A percentile compares a stretch with the other conserved stretches of the same genome.
phyloP scores from a whole-genome alignment of 2,113 vertebrate genomes.

The Pseudorhombus dupliciocellatus region DNA sequence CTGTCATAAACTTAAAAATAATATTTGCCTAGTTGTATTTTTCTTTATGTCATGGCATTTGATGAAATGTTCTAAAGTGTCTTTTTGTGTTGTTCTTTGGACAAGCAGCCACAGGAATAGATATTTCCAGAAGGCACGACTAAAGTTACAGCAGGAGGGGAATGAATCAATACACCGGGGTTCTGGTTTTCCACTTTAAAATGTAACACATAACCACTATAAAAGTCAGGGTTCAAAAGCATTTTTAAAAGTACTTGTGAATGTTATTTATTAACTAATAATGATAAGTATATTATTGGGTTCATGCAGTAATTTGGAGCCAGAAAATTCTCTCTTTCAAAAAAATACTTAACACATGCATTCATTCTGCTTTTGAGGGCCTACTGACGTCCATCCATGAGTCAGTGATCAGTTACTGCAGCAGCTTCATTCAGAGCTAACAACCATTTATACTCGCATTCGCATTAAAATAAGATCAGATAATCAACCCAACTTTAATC shows the following conservation, averaged over 20 bases:
- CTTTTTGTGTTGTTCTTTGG: constrained; percentile 61
- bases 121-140: constrained; percentile 64
- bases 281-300: background rate
- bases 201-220: constrained; percentile 32
- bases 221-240: constrained; percentile 13
- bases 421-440: no score
- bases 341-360: background rate
- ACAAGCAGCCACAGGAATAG: constrained; percentile 57
- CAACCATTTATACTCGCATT: no score
- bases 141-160: constrained; percentile 68
- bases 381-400: background rate
- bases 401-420: background rate
- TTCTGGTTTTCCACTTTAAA: constrained; percentile 67
- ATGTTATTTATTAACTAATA: constrained; percentile 3
- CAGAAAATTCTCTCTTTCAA: constrained; percentile 1
- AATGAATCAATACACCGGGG: constrained; percentile 61
- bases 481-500: no score
- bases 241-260: background rate
- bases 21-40: constrained; percentile 72
- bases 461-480: no score
- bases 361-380: background rate
- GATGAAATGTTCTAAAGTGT: constrained; percentile 66
- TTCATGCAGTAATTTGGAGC: background rate
- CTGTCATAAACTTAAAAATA: constrained; percentile 68
- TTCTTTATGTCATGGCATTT: constrained; percentile 65